Base-by-base conservation (phyloP, 2,888 invertebrate species). In the Anaspis maculata region DNA sequence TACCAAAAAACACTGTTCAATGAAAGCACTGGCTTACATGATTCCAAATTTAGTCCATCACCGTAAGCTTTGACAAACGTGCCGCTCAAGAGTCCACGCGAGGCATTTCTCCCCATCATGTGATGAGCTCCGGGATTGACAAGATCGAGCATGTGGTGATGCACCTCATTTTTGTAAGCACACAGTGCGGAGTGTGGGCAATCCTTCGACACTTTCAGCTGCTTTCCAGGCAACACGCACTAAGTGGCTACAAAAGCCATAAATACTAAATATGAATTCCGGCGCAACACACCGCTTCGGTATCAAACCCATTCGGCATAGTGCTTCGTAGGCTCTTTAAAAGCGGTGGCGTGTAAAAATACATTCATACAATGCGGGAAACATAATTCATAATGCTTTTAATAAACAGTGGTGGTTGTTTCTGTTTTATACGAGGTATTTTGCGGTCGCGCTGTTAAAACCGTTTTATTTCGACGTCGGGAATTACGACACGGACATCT, bases 191-290 rank as follows among this genome's bases (percentile, higher is more conserved):
- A n/a, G n/a, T n/a, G n/a, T n/a, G 5, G 34, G 24, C 32, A 32
- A 39, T 39, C 28, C 30, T 39, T 39, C 39, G 32, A 36, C 39
- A 45, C 44, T 43, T 48, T 45, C 54, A 56, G 53, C 53, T 56
- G 53, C n/a, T 45, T 49, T 40, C 33, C 16, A 44, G 38, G 37
- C n/a, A n/a, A n/a, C n/a, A n/a, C 37, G 42, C 51, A 43, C 48
- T 52, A 51, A 54, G 53, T 52, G 50, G 52, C 50, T 52, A 45
- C 49, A 46, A 49, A 45, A 39, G 40, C 45, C 52, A 51, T 56
- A 54, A 56, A 54, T 56, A 52, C 46, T 49, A 46, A 51, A 52
- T 52, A 51, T 50, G 52, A 51, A 44, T 48, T n/a, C 41, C 34
- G 36, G 37, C 27, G 15, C 29, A 26, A 27, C 34, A 24, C 9